phyloP scores from a whole-genome alignment of 1,140 invertebrate genomes.

The Micrasema minimum region DNA sequence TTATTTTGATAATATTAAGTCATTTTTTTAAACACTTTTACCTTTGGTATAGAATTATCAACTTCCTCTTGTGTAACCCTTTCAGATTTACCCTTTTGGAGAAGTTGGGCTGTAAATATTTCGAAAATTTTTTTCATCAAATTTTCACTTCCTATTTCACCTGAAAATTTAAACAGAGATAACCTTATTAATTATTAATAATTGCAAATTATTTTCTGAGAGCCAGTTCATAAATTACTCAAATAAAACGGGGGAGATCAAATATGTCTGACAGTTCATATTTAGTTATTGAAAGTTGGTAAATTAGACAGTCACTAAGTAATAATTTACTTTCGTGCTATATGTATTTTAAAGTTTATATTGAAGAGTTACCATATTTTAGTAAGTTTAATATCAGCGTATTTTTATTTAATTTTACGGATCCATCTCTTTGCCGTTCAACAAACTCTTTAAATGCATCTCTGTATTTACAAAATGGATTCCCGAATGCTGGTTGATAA shows the following conservation, averaged over 20 bases:
- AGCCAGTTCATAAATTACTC: neutral
- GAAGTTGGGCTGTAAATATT: constrained; percentile 5
- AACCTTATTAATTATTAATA: too few relatives aligned
- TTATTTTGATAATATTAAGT: too few relatives aligned
- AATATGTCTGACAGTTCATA: too few relatives aligned
- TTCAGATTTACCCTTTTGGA: constrained; percentile 13
- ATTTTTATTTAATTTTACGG: constrained; percentile 21
- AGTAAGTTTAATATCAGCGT: constrained; percentile 4
- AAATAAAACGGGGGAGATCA: too few relatives aligned
- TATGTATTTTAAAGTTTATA: too few relatives aligned
- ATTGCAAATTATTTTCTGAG: too few relatives aligned
- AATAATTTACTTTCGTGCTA: too few relatives aligned
- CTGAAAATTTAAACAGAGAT: constrained; percentile 13
- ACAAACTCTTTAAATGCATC: constrained; percentile 28
- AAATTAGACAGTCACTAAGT: too few relatives aligned
- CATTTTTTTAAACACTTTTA: too few relatives aligned
- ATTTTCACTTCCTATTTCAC: constrained; percentile 13
- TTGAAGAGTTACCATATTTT: constrained; percentile 33
- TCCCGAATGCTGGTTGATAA: constrained; percentile 28
- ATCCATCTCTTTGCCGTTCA: constrained; percentile 9
- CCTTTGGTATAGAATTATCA: constrained; percentile 11
- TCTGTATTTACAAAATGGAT: constrained; percentile 21
- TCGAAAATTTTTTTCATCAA: neutral
- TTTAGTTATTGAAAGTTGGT: too few relatives aligned
- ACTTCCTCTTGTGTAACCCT: constrained; percentile 19